Base-by-base conservation (phyloP, 2,888 invertebrate species). In the Drosophila nr. fundita region DNA sequence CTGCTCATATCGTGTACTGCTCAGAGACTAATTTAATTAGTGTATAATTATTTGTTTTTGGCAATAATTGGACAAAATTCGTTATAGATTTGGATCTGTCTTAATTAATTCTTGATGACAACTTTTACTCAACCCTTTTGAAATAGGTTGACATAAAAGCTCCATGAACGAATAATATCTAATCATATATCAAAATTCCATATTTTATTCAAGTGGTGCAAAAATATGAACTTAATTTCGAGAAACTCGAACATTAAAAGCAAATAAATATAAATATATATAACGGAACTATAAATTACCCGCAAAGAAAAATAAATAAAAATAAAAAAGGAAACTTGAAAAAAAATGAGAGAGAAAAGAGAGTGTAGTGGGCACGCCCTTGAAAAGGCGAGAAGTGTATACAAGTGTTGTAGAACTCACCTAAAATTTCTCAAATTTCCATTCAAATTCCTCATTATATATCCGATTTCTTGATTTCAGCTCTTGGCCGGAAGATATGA, bases 1-100 rank as follows among this genome's bases (percentile, higher is more conserved):
- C 7, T 13, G 21, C 1, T n/a, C n/a, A 10, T 2, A 40, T 0
- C 3, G 2, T 21, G 0, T 6, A 21, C 21, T 7, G 21, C 7
- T 45, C 13, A 8, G 4, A 24, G 24, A 45, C 15, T 15, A 24
- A 15, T 45, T 24, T 15, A 45, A 45, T 45, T 45, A 2, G 1
- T 24, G 13, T 15, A 15, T 2, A 45, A 21, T 21, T 45, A 21
- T 21, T 21, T 21, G 21, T 1, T 21, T 34, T 40, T 4, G 1
- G 1, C 11, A 21, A 42, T 21, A 42, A 11, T 21, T 42, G 5
- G 21, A 1, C 21, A 21, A 42, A 21, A 3, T 7, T 45, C 2
- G 0, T 24, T 4, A 24, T 45, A 4, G 7, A 0, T 21, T 45
- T 21, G 4, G 42, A 21, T 6, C n/a, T 42, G 21, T 13, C 13